These are phyloP conservation scores for Cairina moschata DNA, from an alignment of 2,113 vertebrate genomes.

Conservation along the genomic window DNA sequence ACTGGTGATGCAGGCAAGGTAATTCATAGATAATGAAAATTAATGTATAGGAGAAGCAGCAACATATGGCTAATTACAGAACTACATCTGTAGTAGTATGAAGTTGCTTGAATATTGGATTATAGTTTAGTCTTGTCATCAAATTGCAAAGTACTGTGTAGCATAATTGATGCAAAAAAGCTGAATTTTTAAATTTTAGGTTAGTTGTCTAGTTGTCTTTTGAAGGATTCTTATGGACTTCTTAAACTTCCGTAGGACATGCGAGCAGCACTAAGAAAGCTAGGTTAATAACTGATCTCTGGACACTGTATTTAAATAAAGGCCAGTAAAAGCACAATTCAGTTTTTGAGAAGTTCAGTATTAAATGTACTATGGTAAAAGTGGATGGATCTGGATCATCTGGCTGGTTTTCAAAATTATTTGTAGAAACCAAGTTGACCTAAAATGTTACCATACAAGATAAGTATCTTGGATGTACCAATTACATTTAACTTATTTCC, in stretches of 20 bases:
- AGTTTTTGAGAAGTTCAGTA: neutral
- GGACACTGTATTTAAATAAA: neutral
- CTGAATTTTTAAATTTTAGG: neutral
- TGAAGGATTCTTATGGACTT: neutral
- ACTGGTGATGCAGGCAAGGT: neutral
- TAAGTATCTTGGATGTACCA: neutral
- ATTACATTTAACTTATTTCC: neutral
- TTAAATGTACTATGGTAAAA: neutral
- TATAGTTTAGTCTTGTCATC: slow-evolving; percentile 6
- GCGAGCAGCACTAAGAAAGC: neutral
- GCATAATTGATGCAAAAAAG: neutral
- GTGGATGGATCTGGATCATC: neutral
- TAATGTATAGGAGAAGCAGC: slow-evolving; percentile 14
- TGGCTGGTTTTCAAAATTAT: neutral
- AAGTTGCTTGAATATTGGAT: slow-evolving; percentile 20
- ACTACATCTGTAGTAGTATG: slow-evolving; percentile 42
- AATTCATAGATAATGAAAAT: slow-evolving; percentile 11
- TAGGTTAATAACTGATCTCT: neutral
- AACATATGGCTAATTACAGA: slow-evolving; percentile 46
- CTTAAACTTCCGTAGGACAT: neutral
- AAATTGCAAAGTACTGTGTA: slow-evolving; percentile 19
- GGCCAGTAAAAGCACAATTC: neutral
- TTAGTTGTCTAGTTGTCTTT: neutral
- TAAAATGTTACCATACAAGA: neutral
- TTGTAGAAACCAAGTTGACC: neutral